Conservation (phyloP, 1,140 invertebrate genomes). For the Macrosteles quadrilineatus region DNA sequence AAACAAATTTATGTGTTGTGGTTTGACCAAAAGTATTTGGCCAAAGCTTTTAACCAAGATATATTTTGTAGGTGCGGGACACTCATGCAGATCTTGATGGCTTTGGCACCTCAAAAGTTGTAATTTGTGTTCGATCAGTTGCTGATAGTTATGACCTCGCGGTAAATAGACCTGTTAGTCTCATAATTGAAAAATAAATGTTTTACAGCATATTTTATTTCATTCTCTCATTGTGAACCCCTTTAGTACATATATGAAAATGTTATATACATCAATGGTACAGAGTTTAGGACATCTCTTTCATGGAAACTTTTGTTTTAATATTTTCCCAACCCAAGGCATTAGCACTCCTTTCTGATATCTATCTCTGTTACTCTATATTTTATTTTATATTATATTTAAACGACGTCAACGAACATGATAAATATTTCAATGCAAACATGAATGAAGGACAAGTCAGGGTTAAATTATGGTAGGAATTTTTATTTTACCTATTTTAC, state of each 20-base stretch:
- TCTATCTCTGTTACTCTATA: neutral
- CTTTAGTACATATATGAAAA: neutral
- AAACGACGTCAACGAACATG: too few species aligned
- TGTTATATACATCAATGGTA: neutral
- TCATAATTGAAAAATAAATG: slow-evolving; percentile 36
- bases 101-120: slow-evolving; percentile 45
- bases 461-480: too few species aligned
- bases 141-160: slow-evolving; percentile 55
- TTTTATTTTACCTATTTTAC: too few species aligned
- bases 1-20: neutral
- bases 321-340: neutral
- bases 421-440: too few species aligned
- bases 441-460: too few species aligned
- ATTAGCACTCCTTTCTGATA: neutral
- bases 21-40: too few species aligned
- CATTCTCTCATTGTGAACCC: neutral
- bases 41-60: too few species aligned
- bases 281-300: neutral
- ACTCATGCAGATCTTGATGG: neutral
- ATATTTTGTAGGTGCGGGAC: neutral
- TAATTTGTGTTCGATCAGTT: slow-evolving; percentile 56
- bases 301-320: neutral
- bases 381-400: too few species aligned
- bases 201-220: neutral
- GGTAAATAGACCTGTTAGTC: slow-evolving; percentile 47